Evolutionary conservation across 2,113 vertebrate species (phyloP).

Genomic region (Nicator chloris): DNA sequence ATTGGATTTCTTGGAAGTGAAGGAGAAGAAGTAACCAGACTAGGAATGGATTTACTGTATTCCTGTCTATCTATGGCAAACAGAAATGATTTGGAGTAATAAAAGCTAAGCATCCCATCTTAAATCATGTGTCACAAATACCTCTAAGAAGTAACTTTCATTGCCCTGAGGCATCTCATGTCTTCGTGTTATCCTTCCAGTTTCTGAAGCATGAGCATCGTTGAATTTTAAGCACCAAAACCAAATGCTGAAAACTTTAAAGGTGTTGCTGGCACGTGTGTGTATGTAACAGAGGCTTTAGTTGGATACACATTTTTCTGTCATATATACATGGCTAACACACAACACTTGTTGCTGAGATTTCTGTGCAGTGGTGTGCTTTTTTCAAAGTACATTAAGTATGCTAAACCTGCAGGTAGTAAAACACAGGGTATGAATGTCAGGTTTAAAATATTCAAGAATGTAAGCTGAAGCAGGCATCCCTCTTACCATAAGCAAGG

Average conservation of each 20-base stretch:
- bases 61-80: neutral
- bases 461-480: neutral
- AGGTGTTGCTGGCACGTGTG: neutral
- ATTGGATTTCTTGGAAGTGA: constrained; percentile 44
- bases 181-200: neutral
- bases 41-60: neutral
- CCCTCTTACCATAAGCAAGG: neutral
- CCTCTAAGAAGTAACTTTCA: neutral
- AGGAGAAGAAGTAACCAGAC: neutral
- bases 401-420: neutral
- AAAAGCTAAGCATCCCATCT: neutral
- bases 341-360: neutral
- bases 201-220: neutral
- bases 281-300: neutral
- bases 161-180: neutral
- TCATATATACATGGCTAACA: neutral
- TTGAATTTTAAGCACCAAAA: neutral
- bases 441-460: neutral
- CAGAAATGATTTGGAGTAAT: neutral
- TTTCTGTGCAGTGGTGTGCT: neutral
- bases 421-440: neutral
- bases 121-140: constrained; percentile 3
- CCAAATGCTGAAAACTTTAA: neutral
- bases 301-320: neutral
- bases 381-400: neutral